Evolutionary conservation across 2,797 vertebrate genomes (phyloP).

Genomic region (Xiphophorus birchmanni): DNA sequence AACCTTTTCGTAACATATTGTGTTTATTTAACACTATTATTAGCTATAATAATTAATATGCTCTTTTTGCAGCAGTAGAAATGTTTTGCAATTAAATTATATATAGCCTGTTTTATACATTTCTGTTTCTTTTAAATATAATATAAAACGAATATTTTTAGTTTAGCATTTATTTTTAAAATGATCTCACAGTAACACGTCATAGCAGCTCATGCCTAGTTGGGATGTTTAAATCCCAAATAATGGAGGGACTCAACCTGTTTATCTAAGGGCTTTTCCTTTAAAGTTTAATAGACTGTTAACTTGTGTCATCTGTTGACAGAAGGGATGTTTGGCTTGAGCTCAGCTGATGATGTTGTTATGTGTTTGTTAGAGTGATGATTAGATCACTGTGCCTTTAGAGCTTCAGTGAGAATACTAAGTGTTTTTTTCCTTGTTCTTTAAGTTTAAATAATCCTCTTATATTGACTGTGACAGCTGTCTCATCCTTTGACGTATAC

Average conservation of each 20-base stretch:
- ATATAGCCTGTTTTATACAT: neutral
- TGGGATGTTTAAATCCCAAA: conserved; percentile 6
- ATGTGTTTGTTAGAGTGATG: conserved; percentile 31
- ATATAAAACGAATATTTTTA: neutral
- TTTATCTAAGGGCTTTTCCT: conserved; percentile 23
- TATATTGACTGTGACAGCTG: neutral
- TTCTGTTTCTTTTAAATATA: neutral
- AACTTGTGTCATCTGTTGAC: conserved; percentile 55
- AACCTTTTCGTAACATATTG: neutral
- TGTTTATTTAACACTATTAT: neutral
- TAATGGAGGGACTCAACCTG: conserved; percentile 5
- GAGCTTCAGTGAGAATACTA: conserved; percentile 11
- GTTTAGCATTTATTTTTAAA: too few relatives aligned
- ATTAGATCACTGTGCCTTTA: conserved; percentile 30
- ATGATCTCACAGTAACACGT: neutral
- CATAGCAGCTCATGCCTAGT: neutral
- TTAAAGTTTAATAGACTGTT: conserved; percentile 18
- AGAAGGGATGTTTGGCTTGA: conserved; percentile 14
- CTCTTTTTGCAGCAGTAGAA: neutral
- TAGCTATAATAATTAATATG: neutral
- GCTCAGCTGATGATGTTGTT: conserved; percentile 20
- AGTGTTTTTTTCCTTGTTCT: conserved; percentile 9
- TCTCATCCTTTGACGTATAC: conserved; percentile 10
- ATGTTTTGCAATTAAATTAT: neutral
- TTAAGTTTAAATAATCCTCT: conserved; percentile 10